These are phyloP conservation scores for Nerophis lumbriciformis DNA, from an alignment of 2,113 vertebrate species.

Conservation along the genomic window DNA sequence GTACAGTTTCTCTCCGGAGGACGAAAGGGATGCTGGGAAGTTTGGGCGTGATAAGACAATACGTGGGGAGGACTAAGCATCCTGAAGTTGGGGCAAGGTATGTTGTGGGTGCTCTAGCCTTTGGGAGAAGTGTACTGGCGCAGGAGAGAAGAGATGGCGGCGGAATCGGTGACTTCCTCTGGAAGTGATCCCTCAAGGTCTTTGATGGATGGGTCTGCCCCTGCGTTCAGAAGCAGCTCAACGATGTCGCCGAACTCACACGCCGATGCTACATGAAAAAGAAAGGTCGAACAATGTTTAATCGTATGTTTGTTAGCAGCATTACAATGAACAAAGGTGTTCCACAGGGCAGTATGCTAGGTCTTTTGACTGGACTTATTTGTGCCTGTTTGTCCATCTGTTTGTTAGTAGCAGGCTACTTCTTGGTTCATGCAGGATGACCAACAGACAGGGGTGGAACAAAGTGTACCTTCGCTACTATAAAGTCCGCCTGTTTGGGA, in stretches of 20 bases:
- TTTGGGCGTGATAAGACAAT: constrained; percentile 3
- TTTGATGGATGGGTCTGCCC: constrained; percentile 83
- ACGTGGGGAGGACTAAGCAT: not conserved
- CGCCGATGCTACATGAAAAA: constrained; percentile 76
- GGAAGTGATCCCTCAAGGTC: constrained; percentile 91
- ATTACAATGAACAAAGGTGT: too few relatives aligned
- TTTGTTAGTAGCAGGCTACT: too few relatives aligned
- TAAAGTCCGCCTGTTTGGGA: too few relatives aligned
- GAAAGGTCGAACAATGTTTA: not conserved
- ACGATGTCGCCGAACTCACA: constrained; percentile 95
- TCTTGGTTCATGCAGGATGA: too few relatives aligned
- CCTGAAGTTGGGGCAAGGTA: not conserved
- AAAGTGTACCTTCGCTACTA: too few relatives aligned
- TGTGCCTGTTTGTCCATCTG: too few relatives aligned
- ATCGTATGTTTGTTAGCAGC: too few relatives aligned
- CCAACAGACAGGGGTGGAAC: too few relatives aligned
- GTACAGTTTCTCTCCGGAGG: constrained; percentile 31
- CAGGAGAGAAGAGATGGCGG: constrained; percentile 77
- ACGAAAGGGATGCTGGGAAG: constrained; percentile 6
- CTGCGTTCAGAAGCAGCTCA: constrained; percentile 82
- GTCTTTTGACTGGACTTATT: too few relatives aligned
- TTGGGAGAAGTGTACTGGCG: constrained; percentile 75
- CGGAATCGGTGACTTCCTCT: constrained; percentile 88
- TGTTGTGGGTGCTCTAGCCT: constrained; percentile 53
- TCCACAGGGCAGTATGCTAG: too few relatives aligned